Evolutionary conservation across 2,113 vertebrate genomes (phyloP), one percentile per base, ranked within the genome.

Genomic region (Gadus chalcogrammus): DNA sequence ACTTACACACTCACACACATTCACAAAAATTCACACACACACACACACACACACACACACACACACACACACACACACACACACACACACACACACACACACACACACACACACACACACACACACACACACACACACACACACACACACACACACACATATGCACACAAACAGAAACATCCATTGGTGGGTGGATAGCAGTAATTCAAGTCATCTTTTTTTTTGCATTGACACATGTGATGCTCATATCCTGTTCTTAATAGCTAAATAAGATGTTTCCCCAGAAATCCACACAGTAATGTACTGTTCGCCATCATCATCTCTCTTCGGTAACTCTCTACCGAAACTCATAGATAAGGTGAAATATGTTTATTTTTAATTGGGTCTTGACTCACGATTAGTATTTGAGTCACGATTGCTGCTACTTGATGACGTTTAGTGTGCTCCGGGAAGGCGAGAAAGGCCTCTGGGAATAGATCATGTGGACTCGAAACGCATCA

Each of bases 231-330:
- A 75, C 64, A 15, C 73, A 68, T 71, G 67, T 71, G 75, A 86
- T 79, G 77, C 72, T 59, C 0, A 3, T 74, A 67, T 83, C 69
- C 65, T 73, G 74, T 83, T 76, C 69, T 75, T 72, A 65, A 68
- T 72, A 70, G 70, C 20, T 20, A 78, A 80, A 82, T 74, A 73
- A 65, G 35, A 61, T 80, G 48, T 16, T 6, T 20, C 27, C 63
- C 61, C n/a, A 60, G 31, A 64, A 48, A 48, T 1, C 42, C 42
- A 13, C 42, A 12, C 42, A 1, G 42, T 48, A 48, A 48, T 48
- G 12, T 48, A 48, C 42, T 48, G 42, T 48, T 48, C 2, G 42
- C 42, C 42, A 13, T 48, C 42, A 48, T 48, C 42, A 48, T 48
- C 8, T 48, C 42, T 48, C 31, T 35, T 35, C 31, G 31, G 31